Percentiles rank a stretch among this genome's conserved stretches.
Conservation (phyloP, 2,113 vertebrate species). For the Sphyrna mokarran region DNA sequence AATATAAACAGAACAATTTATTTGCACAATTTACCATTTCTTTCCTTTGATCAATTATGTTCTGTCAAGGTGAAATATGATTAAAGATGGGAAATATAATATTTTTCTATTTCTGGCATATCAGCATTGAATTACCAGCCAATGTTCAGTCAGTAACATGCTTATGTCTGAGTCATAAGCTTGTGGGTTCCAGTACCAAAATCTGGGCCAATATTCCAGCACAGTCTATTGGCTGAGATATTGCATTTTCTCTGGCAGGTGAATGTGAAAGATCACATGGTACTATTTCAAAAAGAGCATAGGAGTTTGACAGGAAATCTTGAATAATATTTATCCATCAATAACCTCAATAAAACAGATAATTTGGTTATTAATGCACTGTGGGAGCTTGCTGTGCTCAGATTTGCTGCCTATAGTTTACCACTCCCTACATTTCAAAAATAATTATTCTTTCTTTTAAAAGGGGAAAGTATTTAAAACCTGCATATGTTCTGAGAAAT, state of each 20-base stretch:
- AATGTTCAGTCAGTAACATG: background rate
- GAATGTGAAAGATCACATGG: background rate
- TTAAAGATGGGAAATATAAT: background rate
- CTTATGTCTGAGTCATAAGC: background rate
- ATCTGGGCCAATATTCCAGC: background rate
- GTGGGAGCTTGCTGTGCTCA: background rate
- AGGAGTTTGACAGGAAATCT: background rate
- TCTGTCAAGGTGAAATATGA: background rate
- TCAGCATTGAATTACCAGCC: background rate
- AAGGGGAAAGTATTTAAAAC: background rate
- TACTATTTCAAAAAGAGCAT: background rate
- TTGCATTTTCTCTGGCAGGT: background rate
- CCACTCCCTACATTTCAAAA: background rate
- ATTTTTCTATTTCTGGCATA: background rate
- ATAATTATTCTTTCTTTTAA: background rate
- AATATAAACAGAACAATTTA: background rate
- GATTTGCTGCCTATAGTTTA: background rate
- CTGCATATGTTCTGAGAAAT: background rate
- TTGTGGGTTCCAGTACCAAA: background rate
- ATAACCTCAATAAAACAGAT: background rate
- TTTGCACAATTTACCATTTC: background rate
- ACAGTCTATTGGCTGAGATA: background rate
- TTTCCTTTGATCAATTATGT: background rate
- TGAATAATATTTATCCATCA: background rate
- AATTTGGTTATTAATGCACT: background rate